These are phyloP conservation scores for Acipenser ruthenus DNA, from an alignment of 2,797 vertebrate genomes.

Conservation along the genomic window DNA sequence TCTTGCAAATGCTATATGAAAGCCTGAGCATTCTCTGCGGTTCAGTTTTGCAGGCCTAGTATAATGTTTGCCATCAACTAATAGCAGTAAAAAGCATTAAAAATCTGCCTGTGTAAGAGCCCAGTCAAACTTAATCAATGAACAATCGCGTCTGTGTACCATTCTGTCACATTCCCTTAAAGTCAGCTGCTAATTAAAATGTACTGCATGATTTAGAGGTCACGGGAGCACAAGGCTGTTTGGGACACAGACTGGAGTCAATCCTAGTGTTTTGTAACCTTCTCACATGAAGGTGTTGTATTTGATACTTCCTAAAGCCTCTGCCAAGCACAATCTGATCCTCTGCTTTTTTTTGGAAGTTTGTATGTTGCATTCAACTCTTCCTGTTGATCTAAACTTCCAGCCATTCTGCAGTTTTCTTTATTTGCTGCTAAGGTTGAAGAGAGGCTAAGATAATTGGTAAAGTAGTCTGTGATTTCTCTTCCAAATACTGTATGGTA, in stretches of 20 bases:
- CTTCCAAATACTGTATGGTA: background rate
- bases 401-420: constrained; percentile 30
- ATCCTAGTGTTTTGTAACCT: constrained; percentile 44
- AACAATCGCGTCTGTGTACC: constrained; percentile 22
- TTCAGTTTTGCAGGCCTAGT: no score
- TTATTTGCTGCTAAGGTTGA: constrained; percentile 23
- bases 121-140: constrained; percentile 40
- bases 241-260: constrained; percentile 34
- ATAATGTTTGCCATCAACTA: no score
- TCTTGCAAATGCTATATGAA: no score
- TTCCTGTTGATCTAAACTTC: constrained; percentile 29
- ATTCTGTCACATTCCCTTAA: constrained; percentile 25
- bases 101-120: constrained; percentile 37
- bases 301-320: constrained; percentile 64
- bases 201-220: constrained; percentile 28
- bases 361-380: constrained; percentile 23
- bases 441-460: constrained; percentile 3
- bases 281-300: constrained; percentile 55
- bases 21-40: no score
- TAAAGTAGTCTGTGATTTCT: background rate
- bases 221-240: constrained; percentile 10
- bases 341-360: constrained; percentile 38
- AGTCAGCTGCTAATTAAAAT: constrained; percentile 20
- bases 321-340: constrained; percentile 59
- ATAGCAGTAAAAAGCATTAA: constrained; percentile 27